phyloP scores from a whole-genome alignment of 2,888 invertebrate genomes.

The Bugula neritina region DNA sequence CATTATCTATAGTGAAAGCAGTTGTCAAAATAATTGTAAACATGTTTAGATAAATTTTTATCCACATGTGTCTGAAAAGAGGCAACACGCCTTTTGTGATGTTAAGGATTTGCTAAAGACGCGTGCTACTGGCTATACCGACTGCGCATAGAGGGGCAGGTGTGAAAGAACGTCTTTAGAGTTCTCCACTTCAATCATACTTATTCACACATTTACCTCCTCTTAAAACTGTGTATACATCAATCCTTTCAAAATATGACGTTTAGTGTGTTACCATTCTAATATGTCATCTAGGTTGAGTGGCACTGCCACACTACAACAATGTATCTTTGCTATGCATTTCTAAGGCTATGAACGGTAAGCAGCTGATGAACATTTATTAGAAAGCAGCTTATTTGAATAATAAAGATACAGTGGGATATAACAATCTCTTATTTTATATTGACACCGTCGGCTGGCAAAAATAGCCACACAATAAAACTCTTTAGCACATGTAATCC shows the following conservation, averaged over 20 bases:
- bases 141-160: background rate
- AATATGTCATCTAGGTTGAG: background rate
- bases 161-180: background rate
- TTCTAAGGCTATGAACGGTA: background rate
- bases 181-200: background rate
- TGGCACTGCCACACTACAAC: background rate
- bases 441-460: background rate
- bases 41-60: constrained; percentile 14
- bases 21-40: constrained; percentile 26
- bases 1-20: constrained; percentile 3
- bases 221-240: constrained; percentile 20
- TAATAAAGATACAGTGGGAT: constrained; percentile 25
- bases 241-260: background rate
- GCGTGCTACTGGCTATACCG: background rate
- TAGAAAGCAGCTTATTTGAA: background rate
- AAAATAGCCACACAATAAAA: background rate
- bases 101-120: background rate
- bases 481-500: background rate
- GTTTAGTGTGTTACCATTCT: background rate
- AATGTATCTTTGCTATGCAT: too few relatives aligned
- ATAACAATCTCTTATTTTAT: background rate
- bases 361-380: constrained; percentile 10
- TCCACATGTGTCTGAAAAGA: constrained; percentile 16
- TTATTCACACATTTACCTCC: constrained; percentile 13
- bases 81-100: background rate